A percentile compares a stretch with the other conserved stretches of the same genome.
Evolutionary conservation across 2,888 invertebrate genomes (phyloP).

Genomic region (Mimas tiliae): DNA sequence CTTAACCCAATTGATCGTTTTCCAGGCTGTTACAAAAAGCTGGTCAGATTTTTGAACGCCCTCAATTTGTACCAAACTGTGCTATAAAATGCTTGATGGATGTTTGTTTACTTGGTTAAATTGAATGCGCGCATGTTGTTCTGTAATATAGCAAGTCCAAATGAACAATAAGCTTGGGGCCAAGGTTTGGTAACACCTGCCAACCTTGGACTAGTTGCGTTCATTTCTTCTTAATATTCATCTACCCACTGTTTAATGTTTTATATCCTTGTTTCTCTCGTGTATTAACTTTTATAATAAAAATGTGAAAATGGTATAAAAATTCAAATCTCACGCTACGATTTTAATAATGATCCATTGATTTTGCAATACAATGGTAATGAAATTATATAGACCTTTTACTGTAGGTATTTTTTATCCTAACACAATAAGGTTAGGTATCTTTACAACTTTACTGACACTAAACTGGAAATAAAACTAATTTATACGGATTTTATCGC

Average conservation of each 20-base stretch:
- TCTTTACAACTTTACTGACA: too few relatives aligned
- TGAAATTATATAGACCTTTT: too few relatives aligned
- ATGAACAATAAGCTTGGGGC: not conserved
- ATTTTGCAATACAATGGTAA: too few relatives aligned
- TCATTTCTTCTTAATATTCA: conserved; percentile 2
- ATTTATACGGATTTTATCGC: too few relatives aligned
- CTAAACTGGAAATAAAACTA: too few relatives aligned
- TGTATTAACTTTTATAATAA: not conserved
- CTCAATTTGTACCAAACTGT: too few relatives aligned
- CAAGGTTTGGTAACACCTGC: not conserved
- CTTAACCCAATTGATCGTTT: too few relatives aligned
- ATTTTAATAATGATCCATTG: too few relatives aligned
- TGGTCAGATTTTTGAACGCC: not conserved
- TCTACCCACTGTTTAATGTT: not conserved
- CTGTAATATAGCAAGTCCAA: not conserved
- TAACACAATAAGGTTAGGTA: too few relatives aligned
- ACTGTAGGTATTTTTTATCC: too few relatives aligned
- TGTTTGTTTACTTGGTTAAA: conserved; percentile 10
- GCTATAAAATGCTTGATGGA: not conserved
- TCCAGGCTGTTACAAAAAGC: too few relatives aligned
- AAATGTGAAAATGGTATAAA: not conserved
- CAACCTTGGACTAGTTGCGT: conserved; percentile 1
- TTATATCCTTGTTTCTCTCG: not conserved
- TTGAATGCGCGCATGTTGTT: conserved; percentile 1
- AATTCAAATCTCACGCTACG: too few relatives aligned